These are phyloP conservation scores for Dasyprocta punctata DNA, from an alignment of 2,113 vertebrate species.

Conservation along the genomic window DNA sequence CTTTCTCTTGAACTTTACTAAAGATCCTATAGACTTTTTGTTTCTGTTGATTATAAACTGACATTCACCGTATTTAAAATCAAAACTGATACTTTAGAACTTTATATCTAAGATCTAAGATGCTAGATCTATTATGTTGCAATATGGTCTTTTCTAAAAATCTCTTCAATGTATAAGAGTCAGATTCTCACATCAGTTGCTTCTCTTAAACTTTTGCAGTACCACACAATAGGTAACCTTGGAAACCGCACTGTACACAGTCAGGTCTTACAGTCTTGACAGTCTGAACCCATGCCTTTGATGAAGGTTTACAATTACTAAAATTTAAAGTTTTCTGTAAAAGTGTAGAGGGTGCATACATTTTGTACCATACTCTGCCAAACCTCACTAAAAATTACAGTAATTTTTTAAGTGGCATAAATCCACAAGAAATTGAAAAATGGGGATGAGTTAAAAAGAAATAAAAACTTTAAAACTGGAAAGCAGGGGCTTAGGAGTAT, in stretches of 20 bases:
- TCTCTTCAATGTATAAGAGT: background rate
- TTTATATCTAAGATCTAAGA: background rate
- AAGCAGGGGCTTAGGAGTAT: background rate
- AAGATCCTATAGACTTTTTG: too few relatives aligned
- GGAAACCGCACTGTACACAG: too few relatives aligned
- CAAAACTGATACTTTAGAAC: background rate
- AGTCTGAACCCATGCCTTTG: background rate
- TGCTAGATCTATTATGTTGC: background rate
- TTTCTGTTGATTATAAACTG: too few relatives aligned
- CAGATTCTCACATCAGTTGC: background rate
- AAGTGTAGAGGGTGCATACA: background rate
- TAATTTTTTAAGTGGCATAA: constrained; percentile 24
- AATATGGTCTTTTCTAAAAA: background rate
- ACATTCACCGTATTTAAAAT: background rate
- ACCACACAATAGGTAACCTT: background rate
- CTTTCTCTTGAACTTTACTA: too few relatives aligned
- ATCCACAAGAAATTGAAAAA: background rate
- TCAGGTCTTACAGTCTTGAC: background rate
- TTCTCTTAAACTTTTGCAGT: background rate
- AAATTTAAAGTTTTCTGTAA: constrained; percentile 11
- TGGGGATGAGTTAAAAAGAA: background rate
- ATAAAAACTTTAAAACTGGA: constrained; percentile 20
- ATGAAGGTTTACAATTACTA: background rate
- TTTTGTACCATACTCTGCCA: background rate
- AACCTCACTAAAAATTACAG: background rate